Conservation (phyloP, 2,797 vertebrate genomes). For the Yasuhikotakia modesta region DNA sequence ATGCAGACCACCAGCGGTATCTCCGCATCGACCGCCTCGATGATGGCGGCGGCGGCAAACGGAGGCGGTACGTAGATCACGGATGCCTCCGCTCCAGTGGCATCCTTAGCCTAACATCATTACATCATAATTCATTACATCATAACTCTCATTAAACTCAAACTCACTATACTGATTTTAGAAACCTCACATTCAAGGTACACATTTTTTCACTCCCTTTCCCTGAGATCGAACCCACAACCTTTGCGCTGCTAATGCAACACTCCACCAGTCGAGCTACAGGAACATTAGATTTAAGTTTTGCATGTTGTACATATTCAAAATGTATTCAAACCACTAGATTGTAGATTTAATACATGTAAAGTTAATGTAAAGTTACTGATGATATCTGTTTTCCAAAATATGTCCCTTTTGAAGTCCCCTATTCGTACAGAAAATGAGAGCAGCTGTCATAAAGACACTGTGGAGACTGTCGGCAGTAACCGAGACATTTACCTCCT, state of each 20-base stretch:
- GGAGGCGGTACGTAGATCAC: slow-evolving; percentile 97
- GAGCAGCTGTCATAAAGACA: slow-evolving; percentile 9
- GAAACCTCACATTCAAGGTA: no score
- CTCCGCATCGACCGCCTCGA: slow-evolving; percentile 92
- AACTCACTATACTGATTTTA: no score
- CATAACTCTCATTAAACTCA: no score
- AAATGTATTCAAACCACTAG: no score
- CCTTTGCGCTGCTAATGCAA: no score
- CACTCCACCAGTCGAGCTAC: no score
- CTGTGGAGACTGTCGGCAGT: slow-evolving; percentile 20
- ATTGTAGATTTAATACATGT: no score
- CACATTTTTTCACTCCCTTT: no score
- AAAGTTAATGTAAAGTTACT: no score
- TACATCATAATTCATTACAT: background rate
- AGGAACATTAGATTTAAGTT: background rate
- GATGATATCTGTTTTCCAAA: slow-evolving; percentile 1
- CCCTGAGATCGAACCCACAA: no score
- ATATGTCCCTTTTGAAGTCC: background rate
- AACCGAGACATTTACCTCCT: slow-evolving; percentile 82
- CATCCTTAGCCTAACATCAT: slow-evolving; percentile 83
- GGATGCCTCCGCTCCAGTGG: slow-evolving; percentile 89
- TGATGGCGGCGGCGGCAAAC: slow-evolving; percentile 91
- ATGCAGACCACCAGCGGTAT: slow-evolving; percentile 93
- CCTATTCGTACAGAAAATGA: slow-evolving; percentile 21
- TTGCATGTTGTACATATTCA: background rate